Percentiles rank a stretch among this genome's conserved stretches.
These are phyloP conservation scores for Acanthiza pusilla DNA, from an alignment of 2,797 vertebrate genomes.

Conservation along the genomic window DNA sequence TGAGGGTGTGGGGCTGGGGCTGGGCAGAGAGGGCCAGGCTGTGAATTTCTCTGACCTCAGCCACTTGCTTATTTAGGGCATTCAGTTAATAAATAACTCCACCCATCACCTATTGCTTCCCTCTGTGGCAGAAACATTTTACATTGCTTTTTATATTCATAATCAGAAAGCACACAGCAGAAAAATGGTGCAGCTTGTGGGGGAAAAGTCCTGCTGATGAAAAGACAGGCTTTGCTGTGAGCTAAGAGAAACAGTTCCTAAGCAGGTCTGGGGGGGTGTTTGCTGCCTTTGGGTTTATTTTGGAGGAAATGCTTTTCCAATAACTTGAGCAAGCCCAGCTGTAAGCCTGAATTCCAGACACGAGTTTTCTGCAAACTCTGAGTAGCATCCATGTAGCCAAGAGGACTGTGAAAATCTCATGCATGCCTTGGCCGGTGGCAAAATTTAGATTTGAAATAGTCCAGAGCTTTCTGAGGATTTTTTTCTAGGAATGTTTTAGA, in stretches of 20 bases:
- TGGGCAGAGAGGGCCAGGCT: not conserved
- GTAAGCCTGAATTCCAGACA: not conserved
- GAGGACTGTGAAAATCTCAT: not conserved
- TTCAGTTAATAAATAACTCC: constrained; percentile 28
- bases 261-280: not conserved
- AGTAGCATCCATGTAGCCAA: not conserved
- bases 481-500: not conserved
- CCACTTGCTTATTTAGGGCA: constrained; percentile 27
- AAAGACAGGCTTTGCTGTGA: not conserved
- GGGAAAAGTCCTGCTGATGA: not conserved
- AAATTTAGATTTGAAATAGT: not conserved
- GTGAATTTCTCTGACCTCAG: not conserved
- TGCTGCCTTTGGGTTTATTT: not conserved
- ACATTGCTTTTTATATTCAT: not conserved
- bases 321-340: not conserved
- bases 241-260: not conserved
- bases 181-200: constrained; percentile 1
- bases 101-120: constrained; percentile 13
- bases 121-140: not conserved
- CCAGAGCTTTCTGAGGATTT: not conserved
- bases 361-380: not conserved
- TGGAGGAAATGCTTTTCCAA: not conserved
- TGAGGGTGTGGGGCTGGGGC: not conserved
- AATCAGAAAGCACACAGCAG: constrained; percentile 24
- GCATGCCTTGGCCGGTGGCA: not conserved